A percentile compares a stretch with the other conserved stretches of the same genome.
Conservation (phyloP, 2,797 vertebrate genomes). For the Chaetodon trifasciatus region DNA sequence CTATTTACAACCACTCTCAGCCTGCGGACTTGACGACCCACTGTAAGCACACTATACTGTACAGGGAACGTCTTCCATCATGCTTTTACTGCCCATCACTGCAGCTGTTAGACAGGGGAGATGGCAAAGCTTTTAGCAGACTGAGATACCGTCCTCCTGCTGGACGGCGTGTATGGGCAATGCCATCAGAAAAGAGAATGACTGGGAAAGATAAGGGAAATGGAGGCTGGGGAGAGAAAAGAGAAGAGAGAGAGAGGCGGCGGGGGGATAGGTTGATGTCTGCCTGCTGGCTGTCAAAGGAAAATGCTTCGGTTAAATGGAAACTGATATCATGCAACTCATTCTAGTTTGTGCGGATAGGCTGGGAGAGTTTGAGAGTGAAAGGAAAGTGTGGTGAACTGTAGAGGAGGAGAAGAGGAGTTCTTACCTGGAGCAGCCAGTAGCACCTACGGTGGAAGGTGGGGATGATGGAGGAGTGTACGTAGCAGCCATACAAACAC, state of each 20-base stretch:
- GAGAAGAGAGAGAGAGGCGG: conserved; percentile 38
- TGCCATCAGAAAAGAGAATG: conserved; percentile 81
- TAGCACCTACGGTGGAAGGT: conserved; percentile 97
- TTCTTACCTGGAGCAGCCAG: conserved; percentile 89
- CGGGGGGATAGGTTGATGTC: conserved; percentile 66
- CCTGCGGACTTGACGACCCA: conserved; percentile 75
- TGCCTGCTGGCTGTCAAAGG: conserved; percentile 78
- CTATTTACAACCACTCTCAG: conserved; percentile 84
- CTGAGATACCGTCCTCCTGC: conserved; percentile 76
- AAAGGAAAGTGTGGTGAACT: conserved; percentile 45
- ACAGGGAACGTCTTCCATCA: conserved; percentile 80
- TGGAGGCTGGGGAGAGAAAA: conserved; percentile 65
- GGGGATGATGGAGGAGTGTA: conserved; percentile 99
- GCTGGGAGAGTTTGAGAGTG: conserved; percentile 48
- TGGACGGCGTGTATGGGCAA: conserved; percentile 76
- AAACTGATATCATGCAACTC: conserved; percentile 75
- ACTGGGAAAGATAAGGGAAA: conserved; percentile 80
- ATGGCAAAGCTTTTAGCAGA: conserved; percentile 82
- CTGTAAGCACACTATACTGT: conserved; percentile 79
- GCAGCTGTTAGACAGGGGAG: conserved; percentile 79
- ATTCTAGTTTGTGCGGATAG: conserved; percentile 57
- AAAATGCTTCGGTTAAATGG: conserved; percentile 74
- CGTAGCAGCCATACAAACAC: conserved; percentile 99
- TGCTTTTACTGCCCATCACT: conserved; percentile 83
- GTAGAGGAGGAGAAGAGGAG: conserved; percentile 38